phyloP scores from a whole-genome alignment of 2,888 invertebrate genomes.

The Acanthosepion esculentum region DNA sequence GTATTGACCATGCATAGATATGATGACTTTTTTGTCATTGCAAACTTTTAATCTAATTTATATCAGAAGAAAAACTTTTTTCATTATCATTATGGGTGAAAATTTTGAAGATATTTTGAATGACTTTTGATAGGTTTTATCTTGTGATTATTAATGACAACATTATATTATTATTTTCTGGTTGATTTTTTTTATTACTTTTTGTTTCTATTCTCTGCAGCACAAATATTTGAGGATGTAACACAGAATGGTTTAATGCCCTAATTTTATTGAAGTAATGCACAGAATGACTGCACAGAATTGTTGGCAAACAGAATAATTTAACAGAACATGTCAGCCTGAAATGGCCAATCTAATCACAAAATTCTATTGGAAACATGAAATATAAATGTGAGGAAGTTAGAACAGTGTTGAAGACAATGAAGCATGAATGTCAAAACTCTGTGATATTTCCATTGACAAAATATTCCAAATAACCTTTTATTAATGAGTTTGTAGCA shows the following conservation, averaged over 20 bases:
- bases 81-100: not conserved
- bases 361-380: not conserved
- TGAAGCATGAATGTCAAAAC: not conserved
- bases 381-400: slow-evolving; percentile 33
- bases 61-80: too few species aligned
- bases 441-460: slow-evolving; percentile 7
- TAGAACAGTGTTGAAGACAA: not conserved
- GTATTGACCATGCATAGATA: too few species aligned
- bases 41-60: too few species aligned
- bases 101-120: not conserved
- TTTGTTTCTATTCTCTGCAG: not conserved
- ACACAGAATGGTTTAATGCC: not conserved
- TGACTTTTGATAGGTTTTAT: not conserved
- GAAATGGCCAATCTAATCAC: not conserved
- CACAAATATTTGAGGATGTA: not conserved
- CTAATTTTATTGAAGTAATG: not conserved
- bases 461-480: slow-evolving; percentile 20
- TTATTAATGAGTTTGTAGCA: not conserved
- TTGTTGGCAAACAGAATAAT: not conserved
- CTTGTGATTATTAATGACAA: not conserved
- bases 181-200: not conserved
- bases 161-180: not conserved
- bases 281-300: not conserved
- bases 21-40: too few species aligned
- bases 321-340: not conserved